A percentile compares a stretch with the other conserved stretches of the same genome.
phyloP scores from a whole-genome alignment of 1,140 invertebrate genomes.

The Trachymyrmex septentrionalis region DNA sequence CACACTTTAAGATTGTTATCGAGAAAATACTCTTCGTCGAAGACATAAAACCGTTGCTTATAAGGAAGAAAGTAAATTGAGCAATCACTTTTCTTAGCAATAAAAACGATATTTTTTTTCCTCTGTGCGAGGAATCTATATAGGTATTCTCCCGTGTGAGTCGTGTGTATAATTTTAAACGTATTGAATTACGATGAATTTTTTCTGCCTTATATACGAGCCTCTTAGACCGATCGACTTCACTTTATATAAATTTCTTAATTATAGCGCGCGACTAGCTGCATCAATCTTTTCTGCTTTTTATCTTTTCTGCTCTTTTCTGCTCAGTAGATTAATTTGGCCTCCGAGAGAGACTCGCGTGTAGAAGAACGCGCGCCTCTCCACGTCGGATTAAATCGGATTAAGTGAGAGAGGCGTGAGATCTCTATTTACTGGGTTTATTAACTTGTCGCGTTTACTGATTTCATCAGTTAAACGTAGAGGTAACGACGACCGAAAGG shows the following conservation, averaged over 20 bases:
- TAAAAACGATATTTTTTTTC: too few species aligned
- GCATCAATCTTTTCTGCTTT: neutral
- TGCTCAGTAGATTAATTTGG: neutral
- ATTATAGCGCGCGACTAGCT: neutral
- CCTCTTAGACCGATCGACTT: neutral
- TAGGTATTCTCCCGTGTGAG: too few species aligned
- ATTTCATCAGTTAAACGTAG: neutral
- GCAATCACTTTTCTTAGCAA: too few species aligned
- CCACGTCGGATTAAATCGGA: neutral
- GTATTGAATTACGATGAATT: neutral
- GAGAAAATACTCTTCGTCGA: too few species aligned
- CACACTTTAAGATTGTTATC: too few species aligned
- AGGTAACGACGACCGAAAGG: neutral
- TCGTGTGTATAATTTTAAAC: constrained; percentile 12
- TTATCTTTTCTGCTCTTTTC: too few species aligned
- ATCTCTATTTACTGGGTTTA: neutral
- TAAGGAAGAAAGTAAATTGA: too few species aligned
- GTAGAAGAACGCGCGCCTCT: neutral
- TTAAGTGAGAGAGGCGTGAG: too few species aligned
- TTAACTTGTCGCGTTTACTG: neutral
- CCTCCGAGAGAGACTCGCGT: neutral
- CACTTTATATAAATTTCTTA: neutral
- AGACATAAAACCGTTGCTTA: too few species aligned
- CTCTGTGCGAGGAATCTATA: neutral
- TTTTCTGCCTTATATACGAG: neutral